Percentiles rank a stretch among this genome's conserved stretches.
phyloP scores from a whole-genome alignment of 2,888 invertebrate genomes.

The Entomobrya multifasciata region DNA sequence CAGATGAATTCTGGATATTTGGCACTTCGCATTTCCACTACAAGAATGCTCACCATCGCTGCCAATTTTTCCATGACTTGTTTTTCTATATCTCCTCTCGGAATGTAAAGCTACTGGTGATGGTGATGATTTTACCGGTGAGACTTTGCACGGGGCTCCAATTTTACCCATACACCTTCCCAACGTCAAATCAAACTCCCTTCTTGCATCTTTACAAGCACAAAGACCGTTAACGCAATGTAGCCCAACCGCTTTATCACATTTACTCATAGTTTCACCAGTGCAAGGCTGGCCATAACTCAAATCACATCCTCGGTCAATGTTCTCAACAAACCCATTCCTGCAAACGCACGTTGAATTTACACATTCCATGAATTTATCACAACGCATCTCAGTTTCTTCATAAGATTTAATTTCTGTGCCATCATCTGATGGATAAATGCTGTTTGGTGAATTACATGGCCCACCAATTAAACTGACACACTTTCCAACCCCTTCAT shows the following conservation, averaged over 20 bases:
- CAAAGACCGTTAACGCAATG: slow-evolving; percentile 71
- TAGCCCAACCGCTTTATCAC: slow-evolving; percentile 53
- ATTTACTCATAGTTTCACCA: slow-evolving; percentile 57
- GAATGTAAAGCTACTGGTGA: no score
- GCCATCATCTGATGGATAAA: neutral
- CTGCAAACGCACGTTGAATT: slow-evolving; percentile 54
- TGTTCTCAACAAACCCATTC: slow-evolving; percentile 62
- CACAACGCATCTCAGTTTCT: slow-evolving; percentile 7
- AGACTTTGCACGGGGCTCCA: slow-evolving; percentile 45
- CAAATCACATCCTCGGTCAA: slow-evolving; percentile 56
- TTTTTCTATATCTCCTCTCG: no score
- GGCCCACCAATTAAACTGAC: slow-evolving; percentile 69
- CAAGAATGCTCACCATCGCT: slow-evolving; percentile 19
- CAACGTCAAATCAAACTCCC: slow-evolving; percentile 35
- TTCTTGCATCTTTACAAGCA: slow-evolving; percentile 67
- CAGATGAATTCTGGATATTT: slow-evolving; percentile 22
- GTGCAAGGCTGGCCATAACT: slow-evolving; percentile 58
- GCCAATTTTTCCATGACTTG: neutral
- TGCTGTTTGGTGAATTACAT: slow-evolving; percentile 20
- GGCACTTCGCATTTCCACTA: slow-evolving; percentile 38
- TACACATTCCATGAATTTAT: slow-evolving; percentile 32
- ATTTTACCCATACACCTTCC: slow-evolving; percentile 66
- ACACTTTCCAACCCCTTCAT: slow-evolving; percentile 54
- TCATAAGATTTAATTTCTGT: no score
- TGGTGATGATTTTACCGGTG: neutral